Base-by-base conservation (phyloP, 2,113 vertebrate genomes). In the Heteronetta atricapilla region DNA sequence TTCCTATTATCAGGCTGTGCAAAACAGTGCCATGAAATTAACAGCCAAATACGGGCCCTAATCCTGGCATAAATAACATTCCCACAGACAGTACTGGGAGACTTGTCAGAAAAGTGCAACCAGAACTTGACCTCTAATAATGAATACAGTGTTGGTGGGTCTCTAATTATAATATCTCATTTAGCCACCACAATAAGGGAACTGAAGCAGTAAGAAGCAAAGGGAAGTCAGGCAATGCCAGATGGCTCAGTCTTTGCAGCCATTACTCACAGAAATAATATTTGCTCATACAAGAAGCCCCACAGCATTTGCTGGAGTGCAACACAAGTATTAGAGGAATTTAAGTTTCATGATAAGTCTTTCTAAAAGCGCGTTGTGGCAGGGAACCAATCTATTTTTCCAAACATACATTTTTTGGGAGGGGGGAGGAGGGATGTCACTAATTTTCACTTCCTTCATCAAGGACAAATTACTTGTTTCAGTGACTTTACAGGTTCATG, bases 11-110 rank as follows among this genome's bases (percentile, higher is more conserved):
- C 42, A 82, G 73, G 11, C 82, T 90, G 52, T 75, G 82, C 76
- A 90, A 79, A 53, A 74, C 42, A 52, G 16, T n/a, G 62, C 90
- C 86, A 40, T 86, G 77, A 91, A 96, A 96, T 92, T 92, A 93
- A 68, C 73, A 79, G 80, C 79, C 83, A 84, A 88, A 86, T 66
- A 87, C 8, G 48, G 56, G 53, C 73, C 66, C 84, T 94, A 84
- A 87, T 90, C 86, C 84, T 68, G 58, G 82, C 84, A 97, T 38
- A 93, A 96, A 95, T 92, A 93, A 92, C 66, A 82, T 93, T 96
- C 92, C 69, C 77, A 94, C 48, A 91, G 80, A 78, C 62, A 78
- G 23, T 17, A 58, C 34, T 34, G 48, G 68, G 38, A 91, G 58
- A 78, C 79, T 72, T 50, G 60, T 91, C 62, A 94, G 80, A 56